Evolutionary conservation across 35 echinoderm and acorn worm genomes (phyloP), one percentile per base, ranked within the genome.

Genomic region (Heliocidaris erythrogramma): DNA sequence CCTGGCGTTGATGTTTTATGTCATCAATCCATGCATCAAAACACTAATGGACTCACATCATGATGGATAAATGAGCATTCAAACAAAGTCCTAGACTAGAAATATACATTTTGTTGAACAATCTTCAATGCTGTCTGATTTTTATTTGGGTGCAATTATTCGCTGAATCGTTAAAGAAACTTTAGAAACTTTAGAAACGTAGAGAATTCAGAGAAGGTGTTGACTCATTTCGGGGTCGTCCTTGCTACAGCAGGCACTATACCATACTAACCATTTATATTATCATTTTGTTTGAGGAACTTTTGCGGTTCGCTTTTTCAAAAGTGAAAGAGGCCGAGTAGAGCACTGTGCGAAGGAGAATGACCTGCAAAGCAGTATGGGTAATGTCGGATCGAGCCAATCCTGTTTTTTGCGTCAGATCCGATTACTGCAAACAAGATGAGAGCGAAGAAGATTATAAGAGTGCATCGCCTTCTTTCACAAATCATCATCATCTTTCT

Each of bases 391-490:
- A 78, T 78, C 4, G 21, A 9, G 21, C 65, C 87, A 48, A 89
- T 89, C 87, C 87, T 48, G 47, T 89, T 89, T 89, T 89, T 89
- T 47, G 31, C 31, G 87, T 89, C 87, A 18, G 87, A 89, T 89
- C 87, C 87, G 87, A 89, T 89, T 48, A 89, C 47, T 32, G 31
- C 87, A 89, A 89, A 89, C 87, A 48, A 89, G 87, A 89, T 89
- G 31, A 89, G 29, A 78, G 65, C 65, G 65, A 78, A 78, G 65
- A 5, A 48, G 87, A 89, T 89, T 89, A 48, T 32, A 89, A 89
- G 30, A 47, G 31, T 48, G 87, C 31, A 32, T 89, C 87, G 47
- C 87, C 87, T 89, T 89, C 87, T 32, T 32, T 21, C 47, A 47
- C 87, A n/a, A 78, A 78, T 7, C 65, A 78, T 78, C 65, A n/a